phyloP scores from a whole-genome alignment of 2,888 invertebrate genomes.

The Apodemia duryi region DNA sequence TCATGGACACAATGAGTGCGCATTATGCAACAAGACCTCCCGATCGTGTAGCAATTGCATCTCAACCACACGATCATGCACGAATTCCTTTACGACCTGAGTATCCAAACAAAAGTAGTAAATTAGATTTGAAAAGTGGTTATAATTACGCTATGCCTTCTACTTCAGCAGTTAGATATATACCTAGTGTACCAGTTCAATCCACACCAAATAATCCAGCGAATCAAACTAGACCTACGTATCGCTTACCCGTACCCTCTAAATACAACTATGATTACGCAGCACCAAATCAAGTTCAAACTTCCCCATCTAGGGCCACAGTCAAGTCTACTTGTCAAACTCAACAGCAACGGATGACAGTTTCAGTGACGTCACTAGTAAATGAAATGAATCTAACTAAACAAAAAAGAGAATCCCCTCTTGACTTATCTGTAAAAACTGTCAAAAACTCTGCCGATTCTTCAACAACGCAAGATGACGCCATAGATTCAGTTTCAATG shows the following conservation, averaged over 20 bases:
- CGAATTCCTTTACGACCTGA: conserved; percentile 53
- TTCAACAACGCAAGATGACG: conserved; percentile 87
- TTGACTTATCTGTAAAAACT: conserved; percentile 93
- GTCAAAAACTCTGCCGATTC: conserved; percentile 93
- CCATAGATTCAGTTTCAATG: conserved; percentile 64
- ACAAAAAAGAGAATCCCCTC: conserved; percentile 86
- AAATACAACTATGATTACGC: conserved; percentile 60
- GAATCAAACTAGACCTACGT: conserved; percentile 47
- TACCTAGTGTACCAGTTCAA: conserved; percentile 47
- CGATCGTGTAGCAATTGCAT: conserved; percentile 53
- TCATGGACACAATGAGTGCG: conserved; percentile 48
- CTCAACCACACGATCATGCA: conserved; percentile 50
- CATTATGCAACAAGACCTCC: conserved; percentile 54
- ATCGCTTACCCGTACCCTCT: conserved; percentile 50
- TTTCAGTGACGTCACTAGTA: conserved; percentile 69
- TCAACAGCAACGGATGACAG: conserved; percentile 69
- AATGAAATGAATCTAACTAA: conserved; percentile 72
- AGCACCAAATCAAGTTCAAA: conserved; percentile 51
- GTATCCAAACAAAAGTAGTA: conserved; percentile 49
- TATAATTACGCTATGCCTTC: conserved; percentile 61
- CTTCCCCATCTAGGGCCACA: conserved; percentile 56
- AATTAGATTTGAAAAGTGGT: conserved; percentile 48
- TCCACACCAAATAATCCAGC: conserved; percentile 50
- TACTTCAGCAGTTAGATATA: conserved; percentile 56
- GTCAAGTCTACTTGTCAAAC: conserved; percentile 60